These are phyloP conservation scores for Hirtodrosophila trivittata DNA, from an alignment of 2,888 invertebrate genomes.

Conservation along the genomic window DNA sequence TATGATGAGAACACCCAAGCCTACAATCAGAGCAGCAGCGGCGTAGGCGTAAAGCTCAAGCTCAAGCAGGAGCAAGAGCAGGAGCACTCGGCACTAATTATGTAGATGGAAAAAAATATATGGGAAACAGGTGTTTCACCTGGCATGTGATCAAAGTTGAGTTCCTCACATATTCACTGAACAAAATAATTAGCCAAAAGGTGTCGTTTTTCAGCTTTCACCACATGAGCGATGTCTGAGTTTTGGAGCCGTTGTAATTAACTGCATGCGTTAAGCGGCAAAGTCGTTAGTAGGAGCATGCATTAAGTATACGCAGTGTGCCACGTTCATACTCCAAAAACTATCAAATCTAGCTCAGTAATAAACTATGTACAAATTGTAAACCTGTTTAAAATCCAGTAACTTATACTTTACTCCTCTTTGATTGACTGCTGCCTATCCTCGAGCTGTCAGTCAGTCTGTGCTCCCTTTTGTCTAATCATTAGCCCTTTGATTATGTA, in stretches of 20 bases:
- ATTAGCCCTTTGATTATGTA: conserved; percentile 59
- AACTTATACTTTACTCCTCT: neutral
- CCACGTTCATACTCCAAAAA: conserved; percentile 1
- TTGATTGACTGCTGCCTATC: conserved; percentile 11
- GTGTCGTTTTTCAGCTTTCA: conserved; percentile 30
- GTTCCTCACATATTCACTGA: conserved; percentile 54
- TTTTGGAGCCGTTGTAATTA: conserved; percentile 48
- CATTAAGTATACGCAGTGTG: conserved; percentile 46
- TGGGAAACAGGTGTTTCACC: conserved; percentile 41
- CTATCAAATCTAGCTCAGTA: conserved; percentile 13
- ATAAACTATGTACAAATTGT: conserved; percentile 27
- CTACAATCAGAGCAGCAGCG: neutral
- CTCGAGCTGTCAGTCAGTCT: conserved; percentile 20
- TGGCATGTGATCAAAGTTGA: conserved; percentile 35
- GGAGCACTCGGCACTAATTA: conserved; percentile 40
- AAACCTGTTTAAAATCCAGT: conserved; percentile 22
- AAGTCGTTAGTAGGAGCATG: conserved; percentile 40
- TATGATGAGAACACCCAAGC: conserved; percentile 22
- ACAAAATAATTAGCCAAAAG: conserved; percentile 67
- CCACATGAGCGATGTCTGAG: conserved; percentile 27
- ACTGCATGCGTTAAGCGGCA: conserved; percentile 19
- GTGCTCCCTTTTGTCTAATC: conserved; percentile 40
- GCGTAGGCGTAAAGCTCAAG: conserved; percentile 13
- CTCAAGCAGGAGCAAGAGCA: conserved; percentile 1
- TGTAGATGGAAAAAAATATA: conserved; percentile 12